Base-by-base conservation (phyloP, 2,797 vertebrate genomes). In the Pseudotriccus pelzelni region DNA sequence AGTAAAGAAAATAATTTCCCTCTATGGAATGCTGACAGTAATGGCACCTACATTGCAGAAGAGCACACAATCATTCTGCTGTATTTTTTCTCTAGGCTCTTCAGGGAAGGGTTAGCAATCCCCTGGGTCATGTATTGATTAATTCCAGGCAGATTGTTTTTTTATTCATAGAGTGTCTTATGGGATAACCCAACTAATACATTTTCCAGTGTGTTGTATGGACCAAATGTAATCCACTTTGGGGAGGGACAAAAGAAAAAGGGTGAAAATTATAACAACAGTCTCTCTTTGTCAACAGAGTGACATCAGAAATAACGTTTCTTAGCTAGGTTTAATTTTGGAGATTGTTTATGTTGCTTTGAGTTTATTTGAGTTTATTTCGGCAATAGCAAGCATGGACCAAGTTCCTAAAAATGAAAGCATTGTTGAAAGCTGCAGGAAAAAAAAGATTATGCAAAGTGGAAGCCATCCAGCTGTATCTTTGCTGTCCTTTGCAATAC, bases 321-420 rank as follows among this genome's bases (percentile, higher is more conserved):
- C 89, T 94, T 90, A 74, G 84, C 93, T 92, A 76, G 50, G 32
- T 87, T 94, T 91, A 91, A 73, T 95, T 96, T 87, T 73, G 80
- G 49, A 84, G 37, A 47, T 88, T 95, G 84, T 89, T 97, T 87
- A 67, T 70, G 17, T 91, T 74, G 68, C 78, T 96, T 77, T 76
- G 67, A 87, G 77, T 96, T 94, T 90, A 76, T 95, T 67, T 73
- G 67, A 78, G 84, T 96, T 95, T 94, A 75, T 94, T 97, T 96
- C 41, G 87, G 82, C 53, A 88, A 79, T 93, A 64, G 88, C 90
- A 93, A 84, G 79, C 59, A 20, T 72, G 67, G 74, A 94, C 73
- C 50, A 44, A 83, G 89, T 96, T 91, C 95, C 94, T 88, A 73
- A 94, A 96, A 95, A 93, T 87, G 94, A 85, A 93, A 91, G 75